Percentiles rank a stretch among this genome's conserved stretches.
Conservation (phyloP, 2,797 vertebrate species). For the Diceros bicornis region DNA sequence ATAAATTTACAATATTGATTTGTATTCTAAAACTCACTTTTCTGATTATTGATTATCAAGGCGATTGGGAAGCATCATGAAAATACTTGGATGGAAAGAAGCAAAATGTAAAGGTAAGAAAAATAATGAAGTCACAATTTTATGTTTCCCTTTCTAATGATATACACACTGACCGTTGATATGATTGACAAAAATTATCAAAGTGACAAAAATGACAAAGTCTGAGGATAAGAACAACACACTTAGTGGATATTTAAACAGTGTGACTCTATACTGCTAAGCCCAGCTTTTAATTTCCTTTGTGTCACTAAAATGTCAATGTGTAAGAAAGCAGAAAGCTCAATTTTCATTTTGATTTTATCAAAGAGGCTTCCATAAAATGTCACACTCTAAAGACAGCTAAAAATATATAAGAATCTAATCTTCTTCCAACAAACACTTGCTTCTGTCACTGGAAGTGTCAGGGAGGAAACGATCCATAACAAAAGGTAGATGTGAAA, state of each 20-base stretch:
- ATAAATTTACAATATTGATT: not conserved
- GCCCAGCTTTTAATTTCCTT: not conserved
- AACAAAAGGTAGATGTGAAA: slow-evolving; percentile 86
- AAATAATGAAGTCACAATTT: not conserved
- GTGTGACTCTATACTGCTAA: not conserved
- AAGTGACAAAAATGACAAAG: not conserved
- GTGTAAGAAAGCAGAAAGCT: slow-evolving; percentile 69
- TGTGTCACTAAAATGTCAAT: slow-evolving; percentile 25
- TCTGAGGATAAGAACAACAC: rapidly evolving
- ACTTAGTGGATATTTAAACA: not conserved
- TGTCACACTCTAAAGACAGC: slow-evolving; percentile 77
- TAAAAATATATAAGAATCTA: slow-evolving; percentile 85
- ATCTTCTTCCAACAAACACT: slow-evolving; percentile 86
- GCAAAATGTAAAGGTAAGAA: not conserved
- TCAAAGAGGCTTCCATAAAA: slow-evolving; percentile 80
- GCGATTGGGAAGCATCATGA: not conserved
- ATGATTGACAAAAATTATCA: not conserved
- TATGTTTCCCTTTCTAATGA: not conserved
- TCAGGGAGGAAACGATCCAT: slow-evolving; percentile 87
- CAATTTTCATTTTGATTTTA: slow-evolving; percentile 84
- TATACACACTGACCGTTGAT: not conserved
- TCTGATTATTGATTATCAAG: not conserved
- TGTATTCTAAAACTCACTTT: not conserved
- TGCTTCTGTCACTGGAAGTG: slow-evolving; percentile 85
- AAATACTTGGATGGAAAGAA: not conserved